Conservation (phyloP, 2,113 vertebrate species). For the Murina feae region DNA sequence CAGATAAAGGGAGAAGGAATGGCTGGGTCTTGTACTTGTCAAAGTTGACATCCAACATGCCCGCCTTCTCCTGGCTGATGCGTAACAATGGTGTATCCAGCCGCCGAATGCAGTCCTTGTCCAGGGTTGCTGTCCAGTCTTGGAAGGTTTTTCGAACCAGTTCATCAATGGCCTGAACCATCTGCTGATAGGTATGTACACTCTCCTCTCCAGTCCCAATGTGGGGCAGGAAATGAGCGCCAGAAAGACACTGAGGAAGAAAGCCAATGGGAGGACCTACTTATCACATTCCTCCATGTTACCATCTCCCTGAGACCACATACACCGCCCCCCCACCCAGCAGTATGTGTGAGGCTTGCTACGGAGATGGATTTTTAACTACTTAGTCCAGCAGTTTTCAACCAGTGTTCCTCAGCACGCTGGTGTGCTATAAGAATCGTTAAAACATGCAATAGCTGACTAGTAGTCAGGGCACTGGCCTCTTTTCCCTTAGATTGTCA, state of each 20-base stretch:
- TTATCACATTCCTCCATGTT: neutral
- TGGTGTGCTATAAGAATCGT: neutral
- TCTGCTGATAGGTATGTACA: conserved; percentile 73
- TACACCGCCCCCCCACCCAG: too few relatives aligned
- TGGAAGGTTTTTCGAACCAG: conserved; percentile 82
- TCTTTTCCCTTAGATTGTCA: neutral
- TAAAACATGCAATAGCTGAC: neutral
- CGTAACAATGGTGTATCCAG: conserved; percentile 85
- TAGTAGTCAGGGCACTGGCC: neutral
- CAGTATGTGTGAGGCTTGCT: neutral
- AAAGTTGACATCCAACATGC: conserved; percentile 88
- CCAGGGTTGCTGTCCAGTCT: conserved; percentile 86
- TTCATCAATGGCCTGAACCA: conserved; percentile 84
- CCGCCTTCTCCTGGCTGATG: conserved; percentile 75
- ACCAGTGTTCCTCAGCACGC: neutral
- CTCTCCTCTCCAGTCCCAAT: conserved; percentile 78
- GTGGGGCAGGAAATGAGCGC: conserved; percentile 81
- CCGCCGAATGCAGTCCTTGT: conserved; percentile 78
- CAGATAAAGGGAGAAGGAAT: neutral
- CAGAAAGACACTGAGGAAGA: conserved; percentile 79
- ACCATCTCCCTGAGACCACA: neutral
- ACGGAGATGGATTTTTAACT: neutral
- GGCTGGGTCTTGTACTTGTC: conserved; percentile 80
- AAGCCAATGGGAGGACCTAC: neutral
- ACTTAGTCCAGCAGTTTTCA: neutral